A percentile compares a stretch with the other conserved stretches of the same genome.
Evolutionary conservation across 1,140 invertebrate genomes (phyloP).

Genomic region (Prorops nasuta): DNA sequence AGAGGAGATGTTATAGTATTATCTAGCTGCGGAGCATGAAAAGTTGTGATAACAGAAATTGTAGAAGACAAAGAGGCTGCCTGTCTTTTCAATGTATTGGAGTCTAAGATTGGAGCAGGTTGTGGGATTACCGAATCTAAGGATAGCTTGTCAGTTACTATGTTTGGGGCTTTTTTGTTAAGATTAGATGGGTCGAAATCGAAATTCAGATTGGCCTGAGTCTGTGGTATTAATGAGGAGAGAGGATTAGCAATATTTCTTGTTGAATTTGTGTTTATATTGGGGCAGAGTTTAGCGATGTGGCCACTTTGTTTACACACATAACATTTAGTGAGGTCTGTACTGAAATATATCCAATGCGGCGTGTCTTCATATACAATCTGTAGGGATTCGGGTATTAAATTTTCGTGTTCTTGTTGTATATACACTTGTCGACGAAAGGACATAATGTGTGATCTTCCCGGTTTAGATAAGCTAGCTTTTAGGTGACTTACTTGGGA

Average conservation of each 20-base stretch:
- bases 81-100: too few relatives aligned
- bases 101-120: too few relatives aligned
- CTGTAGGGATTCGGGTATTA: constrained; percentile 6
- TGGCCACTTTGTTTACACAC: constrained; percentile 6
- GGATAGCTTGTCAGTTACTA: too few relatives aligned
- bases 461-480: not conserved
- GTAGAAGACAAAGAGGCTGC: too few relatives aligned
- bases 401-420: not conserved
- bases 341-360: constrained; percentile 2
- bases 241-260: not conserved
- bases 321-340: not conserved
- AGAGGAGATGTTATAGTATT: too few relatives aligned
- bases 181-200: too few relatives aligned
- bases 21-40: too few relatives aligned
- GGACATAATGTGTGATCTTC: not conserved
- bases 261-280: not conserved
- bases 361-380: not conserved
- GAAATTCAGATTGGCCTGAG: too few relatives aligned
- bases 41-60: too few relatives aligned
- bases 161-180: too few relatives aligned
- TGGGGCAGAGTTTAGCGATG: not conserved
- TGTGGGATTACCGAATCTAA: too few relatives aligned
- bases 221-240: too few relatives aligned
- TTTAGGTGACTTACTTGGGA: not conserved
- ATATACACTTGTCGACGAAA: constrained; percentile 1